These are phyloP conservation scores for Tetraodon nigroviridis DNA, from an alignment of 2,113 vertebrate genomes.

Conservation along the genomic window DNA sequence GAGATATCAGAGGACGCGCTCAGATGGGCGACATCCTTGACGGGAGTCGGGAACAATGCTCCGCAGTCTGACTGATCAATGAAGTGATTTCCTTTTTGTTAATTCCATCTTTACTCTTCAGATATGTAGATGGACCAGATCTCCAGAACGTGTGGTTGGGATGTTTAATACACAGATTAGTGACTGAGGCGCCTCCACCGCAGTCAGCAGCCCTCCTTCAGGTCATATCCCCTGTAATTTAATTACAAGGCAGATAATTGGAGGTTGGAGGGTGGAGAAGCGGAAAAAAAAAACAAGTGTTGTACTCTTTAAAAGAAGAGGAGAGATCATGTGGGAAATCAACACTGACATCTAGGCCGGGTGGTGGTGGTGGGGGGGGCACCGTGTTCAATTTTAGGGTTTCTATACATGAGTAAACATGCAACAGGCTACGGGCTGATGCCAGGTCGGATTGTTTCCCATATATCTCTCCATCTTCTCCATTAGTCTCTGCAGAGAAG, in stretches of 20 bases:
- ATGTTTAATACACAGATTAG: constrained; percentile 44
- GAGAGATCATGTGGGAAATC: neutral
- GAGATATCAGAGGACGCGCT: constrained; percentile 27
- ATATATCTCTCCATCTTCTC: constrained; percentile 59
- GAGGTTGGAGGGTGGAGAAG: constrained; percentile 64
- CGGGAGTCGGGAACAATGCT: constrained; percentile 5
- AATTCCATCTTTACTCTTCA: too few species aligned
- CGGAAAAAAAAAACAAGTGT: neutral
- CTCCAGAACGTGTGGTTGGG: constrained; percentile 1
- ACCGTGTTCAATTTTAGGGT: neutral
- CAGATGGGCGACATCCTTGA: constrained; percentile 34
- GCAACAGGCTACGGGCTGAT: constrained; percentile 7
- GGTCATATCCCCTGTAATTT: constrained; percentile 83
- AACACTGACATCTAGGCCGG: too few species aligned
- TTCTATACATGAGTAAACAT: neutral
- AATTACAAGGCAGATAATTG: constrained; percentile 86
- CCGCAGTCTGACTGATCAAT: constrained; percentile 20
- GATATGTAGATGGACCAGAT: neutral
- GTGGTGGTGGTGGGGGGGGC: neutral
- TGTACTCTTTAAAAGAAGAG: neutral
- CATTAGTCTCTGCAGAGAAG: constrained; percentile 59
- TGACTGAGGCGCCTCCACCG: constrained; percentile 59
- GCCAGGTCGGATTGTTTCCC: constrained; percentile 49
- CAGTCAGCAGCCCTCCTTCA: constrained; percentile 68
- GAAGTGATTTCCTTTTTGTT: too few species aligned